phyloP scores from a whole-genome alignment of 2,888 invertebrate genomes.

The Eristalinus sepulchralis region DNA sequence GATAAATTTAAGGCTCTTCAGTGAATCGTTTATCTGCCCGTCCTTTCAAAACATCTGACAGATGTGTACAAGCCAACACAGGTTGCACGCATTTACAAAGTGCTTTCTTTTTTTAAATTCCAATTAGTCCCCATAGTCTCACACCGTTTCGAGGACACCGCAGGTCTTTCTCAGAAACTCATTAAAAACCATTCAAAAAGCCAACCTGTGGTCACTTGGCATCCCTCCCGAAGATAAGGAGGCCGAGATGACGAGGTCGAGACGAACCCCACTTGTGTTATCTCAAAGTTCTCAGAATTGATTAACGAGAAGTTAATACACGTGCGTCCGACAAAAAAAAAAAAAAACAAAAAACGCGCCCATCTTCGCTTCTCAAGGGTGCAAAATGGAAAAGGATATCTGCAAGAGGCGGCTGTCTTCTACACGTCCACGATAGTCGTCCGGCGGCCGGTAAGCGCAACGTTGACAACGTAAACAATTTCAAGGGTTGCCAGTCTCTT shows the following conservation, averaged over 20 bases:
- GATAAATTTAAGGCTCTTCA: neutral
- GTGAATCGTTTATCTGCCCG: neutral
- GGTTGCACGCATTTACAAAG: neutral
- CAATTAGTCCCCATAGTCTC: neutral
- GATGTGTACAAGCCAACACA: neutral
- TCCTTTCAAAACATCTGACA: neutral
- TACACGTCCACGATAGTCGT: neutral
- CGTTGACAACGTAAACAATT: conserved; percentile 36
- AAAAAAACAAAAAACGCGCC: no score
- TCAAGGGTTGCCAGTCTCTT: conserved; percentile 32
- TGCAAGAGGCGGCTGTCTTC: neutral
- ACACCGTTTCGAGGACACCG: neutral
- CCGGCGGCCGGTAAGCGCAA: neutral
- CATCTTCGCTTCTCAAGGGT: neutral
- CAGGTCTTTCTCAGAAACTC: neutral
- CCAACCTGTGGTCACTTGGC: neutral
- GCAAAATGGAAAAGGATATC: neutral
- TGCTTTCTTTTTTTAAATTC: neutral
- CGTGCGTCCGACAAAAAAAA: neutral
- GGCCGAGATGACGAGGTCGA: neutral
- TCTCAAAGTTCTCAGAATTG: neutral
- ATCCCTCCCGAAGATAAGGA: neutral
- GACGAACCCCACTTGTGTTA: neutral
- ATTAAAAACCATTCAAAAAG: neutral
- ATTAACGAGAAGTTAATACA: neutral